Conservation (phyloP, 2,797 vertebrate species). For the Tragopan temminckii region DNA sequence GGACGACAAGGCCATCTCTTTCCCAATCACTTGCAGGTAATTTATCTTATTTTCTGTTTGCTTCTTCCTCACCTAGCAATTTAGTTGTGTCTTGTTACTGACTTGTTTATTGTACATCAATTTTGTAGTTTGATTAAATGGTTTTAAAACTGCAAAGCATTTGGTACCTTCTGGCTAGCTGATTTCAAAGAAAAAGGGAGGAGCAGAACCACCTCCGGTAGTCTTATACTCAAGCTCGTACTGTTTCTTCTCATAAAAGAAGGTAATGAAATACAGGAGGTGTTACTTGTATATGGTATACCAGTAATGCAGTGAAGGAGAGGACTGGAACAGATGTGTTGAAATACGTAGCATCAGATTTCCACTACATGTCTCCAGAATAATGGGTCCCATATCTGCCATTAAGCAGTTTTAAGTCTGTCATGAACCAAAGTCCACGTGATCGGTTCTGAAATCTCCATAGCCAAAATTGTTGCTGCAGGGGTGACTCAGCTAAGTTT, state of each 20-base stretch:
- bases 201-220: not conserved
- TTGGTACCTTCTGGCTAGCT: not conserved
- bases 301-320: not conserved
- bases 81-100: not conserved
- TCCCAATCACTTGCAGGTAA: not conserved
- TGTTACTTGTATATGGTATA: not conserved
- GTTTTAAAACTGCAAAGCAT: not conserved
- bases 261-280: not conserved
- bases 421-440: not conserved
- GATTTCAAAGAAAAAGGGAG: not conserved
- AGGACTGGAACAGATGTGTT: not conserved
- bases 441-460: not conserved
- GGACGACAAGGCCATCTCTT: not conserved
- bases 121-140: slow-evolving; percentile 8
- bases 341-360: not conserved
- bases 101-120: not conserved
- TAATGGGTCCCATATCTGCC: not conserved
- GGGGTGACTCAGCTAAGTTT: not conserved
- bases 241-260: not conserved
- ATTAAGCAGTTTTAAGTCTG: not conserved
- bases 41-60: not conserved
- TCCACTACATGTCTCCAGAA: not conserved
- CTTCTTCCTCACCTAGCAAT: slow-evolving; percentile 3
- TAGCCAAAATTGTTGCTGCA: not conserved
- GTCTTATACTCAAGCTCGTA: not conserved